Conservation (phyloP, 1,140 invertebrate genomes). For the Lepeophtheirus salmonis region DNA sequence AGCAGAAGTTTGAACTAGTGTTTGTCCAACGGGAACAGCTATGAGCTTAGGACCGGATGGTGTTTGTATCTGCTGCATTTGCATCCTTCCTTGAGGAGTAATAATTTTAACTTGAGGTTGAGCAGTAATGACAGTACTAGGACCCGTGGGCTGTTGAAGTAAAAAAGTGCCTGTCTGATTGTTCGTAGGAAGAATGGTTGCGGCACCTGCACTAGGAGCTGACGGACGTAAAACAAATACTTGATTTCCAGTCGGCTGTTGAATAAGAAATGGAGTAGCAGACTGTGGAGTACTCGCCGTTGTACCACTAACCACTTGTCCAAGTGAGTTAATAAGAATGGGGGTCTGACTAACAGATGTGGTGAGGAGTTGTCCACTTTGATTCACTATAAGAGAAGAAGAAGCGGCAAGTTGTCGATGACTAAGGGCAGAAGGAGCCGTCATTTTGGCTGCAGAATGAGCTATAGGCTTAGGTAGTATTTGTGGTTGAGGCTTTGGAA, state of each 20-base stretch:
- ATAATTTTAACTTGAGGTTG: slow-evolving; percentile 22
- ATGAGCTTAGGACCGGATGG: slow-evolving; percentile 30
- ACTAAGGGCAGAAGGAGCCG: not conserved
- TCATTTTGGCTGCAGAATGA: not conserved
- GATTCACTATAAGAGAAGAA: not conserved
- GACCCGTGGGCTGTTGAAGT: slow-evolving; percentile 19
- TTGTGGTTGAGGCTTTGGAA: slow-evolving; percentile 25
- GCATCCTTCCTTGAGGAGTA: slow-evolving; percentile 26
- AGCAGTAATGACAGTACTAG: slow-evolving; percentile 17
- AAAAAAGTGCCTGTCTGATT: slow-evolving; percentile 17
- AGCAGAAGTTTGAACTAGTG: not conserved
- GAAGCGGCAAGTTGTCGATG: not conserved
- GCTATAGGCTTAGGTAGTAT: slow-evolving; percentile 26
- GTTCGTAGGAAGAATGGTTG: slow-evolving; percentile 19
- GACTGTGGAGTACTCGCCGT: slow-evolving; percentile 3
- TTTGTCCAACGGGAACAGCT: slow-evolving; percentile 25
- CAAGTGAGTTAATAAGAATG: slow-evolving; percentile 19
- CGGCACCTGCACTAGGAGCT: slow-evolving; percentile 1
- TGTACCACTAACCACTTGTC: slow-evolving; percentile 11
- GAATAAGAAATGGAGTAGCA: slow-evolving; percentile 20
- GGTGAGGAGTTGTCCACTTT: not conserved
- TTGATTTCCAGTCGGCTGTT: slow-evolving; percentile 18
- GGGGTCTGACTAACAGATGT: not conserved
- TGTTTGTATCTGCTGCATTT: slow-evolving; percentile 34
- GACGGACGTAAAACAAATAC: slow-evolving; percentile 2